Conservation (phyloP, 2,113 vertebrate species). For the Ramphastos sulfuratus region DNA sequence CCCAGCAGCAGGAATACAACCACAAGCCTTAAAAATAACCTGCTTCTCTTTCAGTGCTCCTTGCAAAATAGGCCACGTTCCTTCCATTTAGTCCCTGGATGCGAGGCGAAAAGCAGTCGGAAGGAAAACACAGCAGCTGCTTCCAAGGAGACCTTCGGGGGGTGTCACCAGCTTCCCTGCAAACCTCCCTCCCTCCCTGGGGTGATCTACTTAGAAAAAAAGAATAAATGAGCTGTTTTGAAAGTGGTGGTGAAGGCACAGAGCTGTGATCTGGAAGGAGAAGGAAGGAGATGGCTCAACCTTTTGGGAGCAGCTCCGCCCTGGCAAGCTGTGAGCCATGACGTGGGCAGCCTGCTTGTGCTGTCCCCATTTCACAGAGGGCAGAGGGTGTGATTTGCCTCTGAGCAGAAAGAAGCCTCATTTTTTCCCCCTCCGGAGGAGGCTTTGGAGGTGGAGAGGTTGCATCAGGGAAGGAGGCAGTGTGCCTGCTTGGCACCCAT, state of each 20-base stretch:
- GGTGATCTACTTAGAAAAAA: not conserved
- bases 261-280: not conserved
- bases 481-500: not conserved
- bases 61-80: conserved; percentile 33
- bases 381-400: not conserved
- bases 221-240: not conserved
- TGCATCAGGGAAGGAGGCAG: not conserved
- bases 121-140: not conserved
- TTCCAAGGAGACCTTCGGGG: not conserved
- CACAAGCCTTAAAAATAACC: conserved; percentile 54
- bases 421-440: not conserved
- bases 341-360: rapidly evolving
- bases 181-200: not conserved
- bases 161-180: not conserved
- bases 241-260: rapidly evolving
- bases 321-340: not conserved
- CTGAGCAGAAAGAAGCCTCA: not conserved
- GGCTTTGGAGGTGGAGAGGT: not conserved
- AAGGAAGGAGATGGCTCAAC: not conserved
- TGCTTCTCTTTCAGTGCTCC: not conserved
- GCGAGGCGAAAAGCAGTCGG: not conserved
- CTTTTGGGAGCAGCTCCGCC: not conserved
- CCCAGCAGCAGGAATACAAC: conserved; percentile 3
- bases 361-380: not conserved
- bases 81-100: not conserved